Conservation (phyloP, 2,113 vertebrate genomes). For the Percina caprodes region DNA sequence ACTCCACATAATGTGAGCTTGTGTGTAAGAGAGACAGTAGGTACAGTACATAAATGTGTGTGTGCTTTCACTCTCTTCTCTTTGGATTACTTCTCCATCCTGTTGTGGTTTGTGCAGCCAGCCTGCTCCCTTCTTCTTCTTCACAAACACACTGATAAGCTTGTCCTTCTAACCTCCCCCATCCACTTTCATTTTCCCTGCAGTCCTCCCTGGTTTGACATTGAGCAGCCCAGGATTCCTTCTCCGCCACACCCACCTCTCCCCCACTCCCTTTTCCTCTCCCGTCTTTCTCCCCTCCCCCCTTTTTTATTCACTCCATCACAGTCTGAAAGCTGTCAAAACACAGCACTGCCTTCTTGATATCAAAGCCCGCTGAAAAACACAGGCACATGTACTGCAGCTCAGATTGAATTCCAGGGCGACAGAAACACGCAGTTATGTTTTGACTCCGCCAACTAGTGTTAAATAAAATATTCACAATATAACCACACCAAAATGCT, state of each 20-base stretch:
- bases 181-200: constrained; percentile 44
- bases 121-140: constrained; percentile 50
- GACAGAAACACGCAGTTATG: constrained; percentile 36
- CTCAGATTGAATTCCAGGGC: constrained; percentile 46
- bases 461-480: constrained; percentile 63
- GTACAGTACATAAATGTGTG: not conserved
- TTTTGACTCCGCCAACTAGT: constrained; percentile 40
- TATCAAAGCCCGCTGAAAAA: constrained; percentile 64
- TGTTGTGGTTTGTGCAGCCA: constrained; percentile 56
- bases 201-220: constrained; percentile 70
- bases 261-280: constrained; percentile 32
- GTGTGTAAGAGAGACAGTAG: constrained; percentile 37
- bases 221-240: constrained; percentile 75
- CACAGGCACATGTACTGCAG: constrained; percentile 17
- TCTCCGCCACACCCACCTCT: constrained; percentile 64
- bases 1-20: constrained; percentile 50
- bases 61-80: constrained; percentile 27
- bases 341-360: constrained; percentile 61
- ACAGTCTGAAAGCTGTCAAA: constrained; percentile 74
- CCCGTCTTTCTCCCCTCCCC: constrained; percentile 9
- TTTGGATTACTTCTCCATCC: constrained; percentile 56
- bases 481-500: constrained; percentile 22
- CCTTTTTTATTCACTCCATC: constrained; percentile 46
- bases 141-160: constrained; percentile 67
- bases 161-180: constrained; percentile 56